Evolutionary conservation across 2,888 invertebrate species (phyloP).

Genomic region (Andrena fulva): DNA sequence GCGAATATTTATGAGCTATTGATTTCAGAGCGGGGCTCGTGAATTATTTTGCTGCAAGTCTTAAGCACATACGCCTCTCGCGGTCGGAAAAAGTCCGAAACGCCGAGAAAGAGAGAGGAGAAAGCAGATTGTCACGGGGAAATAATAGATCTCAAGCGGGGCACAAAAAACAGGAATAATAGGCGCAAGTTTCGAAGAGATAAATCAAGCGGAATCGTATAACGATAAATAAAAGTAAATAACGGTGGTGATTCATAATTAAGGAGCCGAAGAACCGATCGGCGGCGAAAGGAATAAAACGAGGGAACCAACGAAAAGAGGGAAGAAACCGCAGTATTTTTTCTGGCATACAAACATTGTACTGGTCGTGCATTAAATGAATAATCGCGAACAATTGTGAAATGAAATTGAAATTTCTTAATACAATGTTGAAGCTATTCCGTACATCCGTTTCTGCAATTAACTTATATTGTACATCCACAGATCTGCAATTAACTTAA

Average conservation of each 20-base stretch:
- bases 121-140: conserved; percentile 66
- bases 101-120: conserved; percentile 44
- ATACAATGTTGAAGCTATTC: not conserved
- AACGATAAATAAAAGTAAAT: conserved; percentile 71
- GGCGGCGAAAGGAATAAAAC: conserved; percentile 37
- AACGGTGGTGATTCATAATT: conserved; percentile 72
- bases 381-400: not conserved
- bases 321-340: conserved; percentile 19
- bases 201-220: conserved; percentile 70
- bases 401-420: not conserved
- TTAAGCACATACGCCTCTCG: conserved; percentile 43
- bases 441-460: not conserved
- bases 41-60: conserved; percentile 50
- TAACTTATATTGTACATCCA: not conserved
- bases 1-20: conserved; percentile 46
- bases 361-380: not conserved
- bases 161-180: conserved; percentile 71
- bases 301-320: conserved; percentile 4
- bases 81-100: conserved; percentile 39
- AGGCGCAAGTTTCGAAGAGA: conserved; percentile 69
- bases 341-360: not conserved
- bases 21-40: conserved; percentile 45
- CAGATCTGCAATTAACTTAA: too few relatives aligned
- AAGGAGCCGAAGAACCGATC: conserved; percentile 56
- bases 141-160: conserved; percentile 62